Conservation (phyloP, 64 coral and sea anemone species). For the Stichodactyla helianthus region DNA sequence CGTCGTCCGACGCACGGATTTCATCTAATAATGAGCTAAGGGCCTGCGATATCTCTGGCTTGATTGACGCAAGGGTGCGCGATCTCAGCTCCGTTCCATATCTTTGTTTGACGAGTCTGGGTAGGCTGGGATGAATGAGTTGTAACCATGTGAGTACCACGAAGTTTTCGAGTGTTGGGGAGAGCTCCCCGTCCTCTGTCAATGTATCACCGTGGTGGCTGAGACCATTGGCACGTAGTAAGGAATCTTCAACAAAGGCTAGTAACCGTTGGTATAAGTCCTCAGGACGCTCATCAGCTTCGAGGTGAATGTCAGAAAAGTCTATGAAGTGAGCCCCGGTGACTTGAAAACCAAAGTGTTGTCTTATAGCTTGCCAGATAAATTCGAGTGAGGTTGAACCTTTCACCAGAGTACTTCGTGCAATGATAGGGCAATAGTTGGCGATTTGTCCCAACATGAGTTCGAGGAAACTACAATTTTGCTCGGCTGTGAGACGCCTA, state of each 20-base stretch:
- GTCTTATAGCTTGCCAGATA: constrained; percentile 29
- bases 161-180: constrained; percentile 26
- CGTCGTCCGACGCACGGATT: constrained; percentile 30
- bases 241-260: constrained; percentile 36
- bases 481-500: constrained; percentile 16
- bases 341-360: constrained; percentile 42
- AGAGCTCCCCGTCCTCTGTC: constrained; percentile 18
- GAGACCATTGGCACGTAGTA: constrained; percentile 9
- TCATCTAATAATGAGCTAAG: constrained; percentile 27
- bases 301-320: constrained; percentile 43
- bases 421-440: constrained; percentile 47
- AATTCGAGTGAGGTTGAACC: constrained; percentile 16
- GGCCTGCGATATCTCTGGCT: constrained; percentile 38
- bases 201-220: constrained; percentile 15
- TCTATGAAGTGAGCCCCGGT: constrained; percentile 43
- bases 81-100: constrained; percentile 48
- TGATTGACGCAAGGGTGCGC: constrained; percentile 29
- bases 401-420: constrained; percentile 29
- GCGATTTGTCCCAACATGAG: constrained; percentile 47
- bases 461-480: constrained; percentile 26
- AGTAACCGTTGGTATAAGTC: constrained; percentile 27
- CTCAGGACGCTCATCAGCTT: constrained; percentile 29
- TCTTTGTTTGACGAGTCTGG: constrained; percentile 27
- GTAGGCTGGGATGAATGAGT: constrained; percentile 21
- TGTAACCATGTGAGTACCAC: constrained; percentile 34